These are phyloP conservation scores for Microcebus murinus DNA, from an alignment of 2,113 vertebrate species.

Conservation along the genomic window DNA sequence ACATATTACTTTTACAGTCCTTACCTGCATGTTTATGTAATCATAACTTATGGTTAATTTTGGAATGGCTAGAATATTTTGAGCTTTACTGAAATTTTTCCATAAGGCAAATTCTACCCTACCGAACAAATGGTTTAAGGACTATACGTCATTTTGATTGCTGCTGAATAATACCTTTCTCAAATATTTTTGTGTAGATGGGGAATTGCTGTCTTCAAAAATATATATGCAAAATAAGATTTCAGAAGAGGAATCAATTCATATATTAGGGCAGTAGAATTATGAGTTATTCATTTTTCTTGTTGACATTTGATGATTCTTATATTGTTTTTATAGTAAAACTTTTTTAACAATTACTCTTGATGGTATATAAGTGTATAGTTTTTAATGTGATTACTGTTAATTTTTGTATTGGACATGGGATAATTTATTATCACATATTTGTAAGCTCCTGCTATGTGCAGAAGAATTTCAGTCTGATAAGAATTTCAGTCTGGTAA, in stretches of 20 bases:
- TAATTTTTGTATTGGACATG: not conserved
- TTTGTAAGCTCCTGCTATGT: not conserved
- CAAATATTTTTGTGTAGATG: too few relatives aligned
- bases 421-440: not conserved
- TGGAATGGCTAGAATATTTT: not conserved
- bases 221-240: not conserved
- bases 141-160: not conserved
- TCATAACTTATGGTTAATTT: not conserved
- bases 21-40: not conserved
- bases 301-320: not conserved
- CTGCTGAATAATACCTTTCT: not conserved
- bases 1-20: not conserved
- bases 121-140: not conserved
- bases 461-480: not conserved
- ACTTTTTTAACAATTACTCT: not conserved
- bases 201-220: not conserved
- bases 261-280: not conserved
- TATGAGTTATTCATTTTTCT: not conserved
- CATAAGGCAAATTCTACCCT: not conserved
- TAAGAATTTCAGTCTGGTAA: not conserved
- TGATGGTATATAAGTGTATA: not conserved
- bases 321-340: not conserved
- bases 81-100: slow-evolving; percentile 8
- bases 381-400: not conserved
- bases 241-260: not conserved